These are phyloP conservation scores for Botia kubotai DNA, from an alignment of 2,797 vertebrate species.

Conservation along the genomic window DNA sequence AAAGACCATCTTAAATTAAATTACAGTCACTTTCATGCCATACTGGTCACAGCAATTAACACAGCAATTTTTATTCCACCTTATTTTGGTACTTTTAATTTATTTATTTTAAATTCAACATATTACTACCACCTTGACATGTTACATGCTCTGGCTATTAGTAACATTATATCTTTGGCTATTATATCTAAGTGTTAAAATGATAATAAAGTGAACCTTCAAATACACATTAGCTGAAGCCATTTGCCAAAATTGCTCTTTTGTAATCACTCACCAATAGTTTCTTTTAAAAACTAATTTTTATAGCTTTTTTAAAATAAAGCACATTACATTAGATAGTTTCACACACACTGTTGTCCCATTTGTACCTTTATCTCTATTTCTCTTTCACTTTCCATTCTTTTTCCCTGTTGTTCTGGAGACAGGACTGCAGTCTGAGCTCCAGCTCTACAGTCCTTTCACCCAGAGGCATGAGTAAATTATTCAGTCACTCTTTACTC, in stretches of 20 bases:
- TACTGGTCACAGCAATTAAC: neutral
- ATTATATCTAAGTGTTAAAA: neutral
- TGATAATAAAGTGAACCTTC: neutral
- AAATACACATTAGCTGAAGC: neutral
- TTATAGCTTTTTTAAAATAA: neutral
- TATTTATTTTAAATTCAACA: neutral
- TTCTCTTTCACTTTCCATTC: slow-evolving; percentile 29
- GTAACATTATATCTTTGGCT: no score
- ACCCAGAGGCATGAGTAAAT: slow-evolving; percentile 61
- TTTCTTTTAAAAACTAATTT: neutral
- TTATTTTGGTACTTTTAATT: neutral
- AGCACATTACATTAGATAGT: neutral
- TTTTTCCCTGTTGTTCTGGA: slow-evolving; percentile 1
- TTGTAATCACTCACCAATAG: neutral
- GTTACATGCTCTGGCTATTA: neutral
- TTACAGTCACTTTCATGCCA: neutral
- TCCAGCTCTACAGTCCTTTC: slow-evolving; percentile 67
- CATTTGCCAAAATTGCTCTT: neutral
- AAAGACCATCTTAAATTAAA: neutral
- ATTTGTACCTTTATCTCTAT: slow-evolving; percentile 44
- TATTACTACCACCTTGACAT: neutral
- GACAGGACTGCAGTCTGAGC: slow-evolving; percentile 32
- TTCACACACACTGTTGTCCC: slow-evolving; percentile 8
- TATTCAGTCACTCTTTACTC: slow-evolving; percentile 47
- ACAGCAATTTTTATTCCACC: neutral